Base-by-base conservation (phyloP, 2,797 vertebrate genomes). In the Atherinosoma microstoma region DNA sequence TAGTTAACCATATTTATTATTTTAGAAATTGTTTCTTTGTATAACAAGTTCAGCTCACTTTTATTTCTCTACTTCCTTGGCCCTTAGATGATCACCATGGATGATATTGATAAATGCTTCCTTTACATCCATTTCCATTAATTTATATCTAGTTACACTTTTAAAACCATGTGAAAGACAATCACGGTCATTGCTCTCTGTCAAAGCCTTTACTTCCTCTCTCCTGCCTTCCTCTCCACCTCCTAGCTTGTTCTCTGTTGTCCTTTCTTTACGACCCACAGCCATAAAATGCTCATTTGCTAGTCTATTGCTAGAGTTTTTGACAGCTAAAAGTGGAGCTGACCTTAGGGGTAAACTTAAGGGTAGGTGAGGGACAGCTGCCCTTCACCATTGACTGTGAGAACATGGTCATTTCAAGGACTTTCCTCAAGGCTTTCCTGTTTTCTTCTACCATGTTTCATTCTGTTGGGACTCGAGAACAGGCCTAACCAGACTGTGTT, bases 211-310 rank as follows among this genome's bases (percentile, higher is more conserved):
- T 40, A 62, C 89, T 93, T 93, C 93, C 93, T 92, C 71, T 81
- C 4, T 6, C 65, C 82, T 80, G n/a, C 76, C 78, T 82, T 77
- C 62, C 75, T 70, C 72, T 80, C 66, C 85, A 75, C 85, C 83
- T 80, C 59, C 73, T 64, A 36, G 56, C 61, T 73, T 80, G 59
- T 82, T 80, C 68, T 80, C 73, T 70, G 58, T 70, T 64, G 30
- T 70, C 67, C 70, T 69, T 66, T 84, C 80, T 86, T 85, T 81
- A 73, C 70, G 84, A 74, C 73, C 60, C 66, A 51, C 38, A 73
- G 30, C 79, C 60, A 60, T 94, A 93, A 95, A 93, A 94, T 93
- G 91, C 85, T 88, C 94, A 94, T 92, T 73, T 71, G 2, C 54
- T 34, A 2, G 58, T 62, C 69, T 58, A 75, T 84, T 82, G 80